A percentile compares a stretch with the other conserved stretches of the same genome.
phyloP scores from a whole-genome alignment of 2,797 vertebrate genomes.

The Myotis myotis region DNA sequence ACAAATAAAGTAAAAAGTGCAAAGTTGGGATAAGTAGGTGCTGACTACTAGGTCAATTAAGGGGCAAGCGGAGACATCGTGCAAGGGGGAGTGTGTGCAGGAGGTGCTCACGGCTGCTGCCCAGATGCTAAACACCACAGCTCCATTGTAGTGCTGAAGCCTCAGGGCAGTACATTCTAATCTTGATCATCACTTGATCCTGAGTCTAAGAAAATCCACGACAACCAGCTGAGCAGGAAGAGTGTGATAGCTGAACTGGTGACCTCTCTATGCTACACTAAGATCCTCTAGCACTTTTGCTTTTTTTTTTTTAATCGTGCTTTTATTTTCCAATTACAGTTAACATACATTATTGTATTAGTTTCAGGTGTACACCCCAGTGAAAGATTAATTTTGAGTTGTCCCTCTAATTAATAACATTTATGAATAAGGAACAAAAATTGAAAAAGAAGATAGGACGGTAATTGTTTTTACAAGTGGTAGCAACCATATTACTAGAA shows the following conservation, averaged over 20 bases:
- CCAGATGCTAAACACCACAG: background rate
- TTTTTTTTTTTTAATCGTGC: background rate
- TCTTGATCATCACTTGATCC: constrained; percentile 60
- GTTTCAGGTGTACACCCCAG: background rate
- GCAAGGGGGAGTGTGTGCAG: constrained; percentile 6
- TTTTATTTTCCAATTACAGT: background rate
- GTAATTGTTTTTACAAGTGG: background rate
- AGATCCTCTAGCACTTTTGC: constrained; percentile 28
- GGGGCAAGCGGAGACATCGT: constrained; percentile 28
- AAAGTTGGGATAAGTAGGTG: constrained; percentile 16
- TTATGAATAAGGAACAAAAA: constrained; percentile 10
- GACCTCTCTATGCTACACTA: background rate
- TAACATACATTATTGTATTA: background rate
- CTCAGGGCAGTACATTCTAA: constrained; percentile 57
- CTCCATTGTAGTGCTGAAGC: background rate
- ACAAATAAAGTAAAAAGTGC: constrained; percentile 63
- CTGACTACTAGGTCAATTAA: constrained; percentile 52
- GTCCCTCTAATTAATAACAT: background rate
- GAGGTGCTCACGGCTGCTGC: constrained; percentile 8
- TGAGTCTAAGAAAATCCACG: constrained; percentile 69
- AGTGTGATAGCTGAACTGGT: background rate
- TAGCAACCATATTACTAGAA: constrained; percentile 4
- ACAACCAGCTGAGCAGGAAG: constrained; percentile 68
- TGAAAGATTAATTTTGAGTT: background rate
- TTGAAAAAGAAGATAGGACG: constrained; percentile 41